These are phyloP conservation scores for Apus apus DNA, from an alignment of 2,113 vertebrate species.

Conservation along the genomic window DNA sequence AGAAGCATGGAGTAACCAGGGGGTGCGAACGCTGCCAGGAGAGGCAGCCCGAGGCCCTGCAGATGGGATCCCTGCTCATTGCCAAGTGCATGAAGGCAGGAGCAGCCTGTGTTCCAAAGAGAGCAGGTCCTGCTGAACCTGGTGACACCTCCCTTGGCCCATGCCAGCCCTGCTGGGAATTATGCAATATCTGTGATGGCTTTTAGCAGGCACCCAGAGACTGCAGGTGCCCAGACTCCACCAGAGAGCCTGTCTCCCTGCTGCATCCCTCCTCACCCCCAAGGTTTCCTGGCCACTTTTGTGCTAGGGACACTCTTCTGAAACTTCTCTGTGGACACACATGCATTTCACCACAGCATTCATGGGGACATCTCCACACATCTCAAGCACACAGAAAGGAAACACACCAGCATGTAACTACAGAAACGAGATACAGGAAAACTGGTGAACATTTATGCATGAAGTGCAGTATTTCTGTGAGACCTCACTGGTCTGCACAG, in stretches of 20 bases:
- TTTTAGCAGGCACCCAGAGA: background rate
- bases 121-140: background rate
- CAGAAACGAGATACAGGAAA: background rate
- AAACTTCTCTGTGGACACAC: background rate
- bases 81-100: background rate
- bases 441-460: background rate
- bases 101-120: background rate
- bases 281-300: background rate
- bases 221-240: background rate
- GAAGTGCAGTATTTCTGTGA: background rate
- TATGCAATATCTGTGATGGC: background rate
- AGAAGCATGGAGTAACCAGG: accelerated
- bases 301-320: background rate
- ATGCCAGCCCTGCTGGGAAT: background rate
- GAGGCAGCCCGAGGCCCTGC: background rate
- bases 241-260: too few species aligned
- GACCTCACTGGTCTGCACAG: background rate
- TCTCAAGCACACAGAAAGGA: background rate
- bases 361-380: background rate
- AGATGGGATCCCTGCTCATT: background rate
- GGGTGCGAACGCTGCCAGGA: background rate
- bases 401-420: background rate
- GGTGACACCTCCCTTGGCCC: background rate
- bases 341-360: background rate
- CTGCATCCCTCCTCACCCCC: background rate